Conservation (phyloP, 2,888 invertebrate genomes). For the Thelaira solivaga region DNA sequence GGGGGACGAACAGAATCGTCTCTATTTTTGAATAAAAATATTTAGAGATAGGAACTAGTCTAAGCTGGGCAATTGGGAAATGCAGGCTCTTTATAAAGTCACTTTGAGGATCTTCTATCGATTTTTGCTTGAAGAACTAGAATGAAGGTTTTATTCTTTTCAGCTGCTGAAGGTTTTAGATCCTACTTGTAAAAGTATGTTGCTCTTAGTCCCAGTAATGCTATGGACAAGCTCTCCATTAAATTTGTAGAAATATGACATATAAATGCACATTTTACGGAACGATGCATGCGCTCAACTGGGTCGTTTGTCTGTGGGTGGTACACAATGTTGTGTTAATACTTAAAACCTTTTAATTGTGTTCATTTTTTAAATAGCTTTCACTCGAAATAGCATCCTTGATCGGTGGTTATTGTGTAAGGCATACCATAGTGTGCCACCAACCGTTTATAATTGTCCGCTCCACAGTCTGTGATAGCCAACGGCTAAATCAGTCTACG, state of each 20-base stretch:
- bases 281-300: conserved; percentile 32
- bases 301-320: conserved; percentile 69
- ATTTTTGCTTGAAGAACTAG: conserved; percentile 49
- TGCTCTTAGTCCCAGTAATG: conserved; percentile 44
- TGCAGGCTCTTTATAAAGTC: no score
- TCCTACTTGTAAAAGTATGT: conserved; percentile 49
- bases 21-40: no score
- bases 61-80: no score
- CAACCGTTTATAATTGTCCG: conserved; percentile 70
- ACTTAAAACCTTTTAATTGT: conserved; percentile 54
- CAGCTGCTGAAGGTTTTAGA: conserved; percentile 34
- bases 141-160: conserved; percentile 37
- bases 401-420: conserved; percentile 71
- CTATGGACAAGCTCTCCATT: conserved; percentile 32
- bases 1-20: no score
- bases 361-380: conserved; percentile 67
- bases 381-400: conserved; percentile 73
- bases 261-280: conserved; percentile 44
- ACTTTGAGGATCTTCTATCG: no score
- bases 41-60: no score
- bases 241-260: no score
- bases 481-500: no score
- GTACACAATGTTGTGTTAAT: conserved; percentile 63
- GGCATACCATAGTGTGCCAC: conserved; percentile 75
- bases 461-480: conserved; percentile 65